Conservation (phyloP, 2,797 vertebrate species). For the Hypotaenidia philippensis region DNA sequence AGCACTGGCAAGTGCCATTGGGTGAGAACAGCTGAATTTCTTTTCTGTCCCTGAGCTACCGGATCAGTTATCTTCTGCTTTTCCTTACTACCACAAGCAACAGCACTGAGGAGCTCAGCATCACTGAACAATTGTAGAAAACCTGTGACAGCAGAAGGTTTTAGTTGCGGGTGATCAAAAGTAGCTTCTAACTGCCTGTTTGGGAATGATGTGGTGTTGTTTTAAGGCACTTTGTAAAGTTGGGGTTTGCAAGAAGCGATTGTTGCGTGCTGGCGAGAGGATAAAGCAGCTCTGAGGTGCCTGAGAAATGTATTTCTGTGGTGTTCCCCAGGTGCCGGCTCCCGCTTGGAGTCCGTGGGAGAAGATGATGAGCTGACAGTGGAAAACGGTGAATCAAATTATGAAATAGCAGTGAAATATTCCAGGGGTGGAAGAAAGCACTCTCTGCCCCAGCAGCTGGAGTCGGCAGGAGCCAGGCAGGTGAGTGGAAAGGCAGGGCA, state of each 20-base stretch:
- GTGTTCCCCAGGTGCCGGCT: slow-evolving; percentile 83
- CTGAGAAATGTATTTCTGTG: background rate
- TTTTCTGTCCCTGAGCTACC: background rate
- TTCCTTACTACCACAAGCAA: background rate
- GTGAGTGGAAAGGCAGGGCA: slow-evolving; percentile 70
- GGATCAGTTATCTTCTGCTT: slow-evolving; percentile 3
- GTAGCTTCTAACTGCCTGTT: background rate
- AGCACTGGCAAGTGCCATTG: slow-evolving; percentile 20
- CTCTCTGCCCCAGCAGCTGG: slow-evolving; percentile 94
- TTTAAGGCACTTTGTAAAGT: background rate
- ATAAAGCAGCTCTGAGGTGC: background rate
- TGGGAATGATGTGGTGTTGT: accelerated
- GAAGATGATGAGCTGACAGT: slow-evolving; percentile 94
- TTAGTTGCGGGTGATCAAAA: background rate
- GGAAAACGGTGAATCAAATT: slow-evolving; percentile 82
- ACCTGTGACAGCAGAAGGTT: background rate
- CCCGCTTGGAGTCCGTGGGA: slow-evolving; percentile 92
- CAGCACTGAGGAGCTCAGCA: background rate
- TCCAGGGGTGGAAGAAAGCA: slow-evolving; percentile 89
- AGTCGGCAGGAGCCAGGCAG: slow-evolving; percentile 86
- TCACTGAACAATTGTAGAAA: background rate
- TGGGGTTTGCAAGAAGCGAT: background rate
- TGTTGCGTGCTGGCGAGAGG: background rate
- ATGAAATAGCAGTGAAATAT: slow-evolving; percentile 83
- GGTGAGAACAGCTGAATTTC: slow-evolving; percentile 44